A percentile compares a stretch with the other conserved stretches of the same genome.
Evolutionary conservation across 1,140 invertebrate species (phyloP).

Genomic region (Musca domestica): DNA sequence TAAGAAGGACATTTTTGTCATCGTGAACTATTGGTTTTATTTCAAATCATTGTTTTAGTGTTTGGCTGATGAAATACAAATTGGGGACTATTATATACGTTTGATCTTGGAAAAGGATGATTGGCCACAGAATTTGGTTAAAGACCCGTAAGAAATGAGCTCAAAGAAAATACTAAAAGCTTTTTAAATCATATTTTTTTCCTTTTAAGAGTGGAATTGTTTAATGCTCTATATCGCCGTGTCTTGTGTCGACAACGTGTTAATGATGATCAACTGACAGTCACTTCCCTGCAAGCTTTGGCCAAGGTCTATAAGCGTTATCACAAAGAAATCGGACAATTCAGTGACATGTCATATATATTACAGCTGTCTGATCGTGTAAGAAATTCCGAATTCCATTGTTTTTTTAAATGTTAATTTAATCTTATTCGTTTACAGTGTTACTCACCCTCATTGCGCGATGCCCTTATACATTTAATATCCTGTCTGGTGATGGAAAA

Average conservation of each 20-base stretch:
- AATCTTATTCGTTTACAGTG: conserved; percentile 34
- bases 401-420: not conserved
- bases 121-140: conserved; percentile 61
- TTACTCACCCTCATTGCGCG: conserved; percentile 49
- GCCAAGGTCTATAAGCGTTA: conserved; percentile 95
- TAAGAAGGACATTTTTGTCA: not conserved
- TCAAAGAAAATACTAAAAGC: not conserved
- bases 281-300: conserved; percentile 96
- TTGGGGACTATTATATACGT: conserved; percentile 97
- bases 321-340: conserved; percentile 94
- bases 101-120: conserved; percentile 89
- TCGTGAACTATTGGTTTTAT: not conserved
- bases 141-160: conserved; percentile 47
- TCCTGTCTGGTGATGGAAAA: conserved; percentile 57
- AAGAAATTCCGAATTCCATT: conserved; percentile 41
- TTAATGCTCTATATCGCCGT: conserved; percentile 97
- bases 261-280: conserved; percentile 88
- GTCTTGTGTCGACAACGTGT: conserved; percentile 68
- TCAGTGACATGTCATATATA: conserved; percentile 96
- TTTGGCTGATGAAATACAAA: conserved; percentile 93
- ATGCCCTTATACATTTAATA: conserved; percentile 54
- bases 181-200: conserved; percentile 17
- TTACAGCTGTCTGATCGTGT: conserved; percentile 91
- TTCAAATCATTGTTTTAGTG: conserved; percentile 56
- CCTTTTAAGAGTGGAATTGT: conserved; percentile 84